phyloP scores from a whole-genome alignment of 2,888 invertebrate species.

The Catocala nupta region DNA sequence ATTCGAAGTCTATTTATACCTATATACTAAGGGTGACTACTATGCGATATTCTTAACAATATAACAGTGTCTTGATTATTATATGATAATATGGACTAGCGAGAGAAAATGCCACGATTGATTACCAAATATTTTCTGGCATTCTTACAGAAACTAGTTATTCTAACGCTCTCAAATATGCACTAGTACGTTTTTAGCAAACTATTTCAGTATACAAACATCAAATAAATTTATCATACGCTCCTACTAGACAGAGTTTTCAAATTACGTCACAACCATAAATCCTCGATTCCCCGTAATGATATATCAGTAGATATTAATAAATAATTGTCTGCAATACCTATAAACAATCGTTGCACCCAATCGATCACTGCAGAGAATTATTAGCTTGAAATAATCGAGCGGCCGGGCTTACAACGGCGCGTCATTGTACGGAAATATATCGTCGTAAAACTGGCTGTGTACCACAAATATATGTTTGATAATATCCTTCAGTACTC shows the following conservation, averaged over 20 bases:
- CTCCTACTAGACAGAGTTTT: no score
- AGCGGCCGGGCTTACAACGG: not conserved
- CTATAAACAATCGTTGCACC: not conserved
- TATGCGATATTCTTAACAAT: no score
- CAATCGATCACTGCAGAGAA: conserved; percentile 1
- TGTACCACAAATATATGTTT: conserved; percentile 17
- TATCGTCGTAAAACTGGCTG: conserved; percentile 12
- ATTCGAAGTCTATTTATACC: no score
- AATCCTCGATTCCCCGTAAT: not conserved
- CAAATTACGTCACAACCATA: no score
- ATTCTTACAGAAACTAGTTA: not conserved
- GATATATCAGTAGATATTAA: conserved; percentile 1
- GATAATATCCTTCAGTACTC: conserved; percentile 10
- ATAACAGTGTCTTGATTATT: no score
- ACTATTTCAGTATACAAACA: not conserved
- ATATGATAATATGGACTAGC: no score
- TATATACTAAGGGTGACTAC: no score
- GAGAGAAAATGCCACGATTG: no score
- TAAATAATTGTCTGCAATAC: not conserved
- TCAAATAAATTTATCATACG: not conserved
- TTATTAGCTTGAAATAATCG: conserved; percentile 8
- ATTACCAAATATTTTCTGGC: not conserved
- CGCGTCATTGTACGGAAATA: conserved; percentile 18
- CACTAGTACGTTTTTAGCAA: not conserved
- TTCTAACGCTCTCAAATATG: not conserved